phyloP scores from a whole-genome alignment of 2,888 invertebrate species.

The Hemistola chrysoprasaria region DNA sequence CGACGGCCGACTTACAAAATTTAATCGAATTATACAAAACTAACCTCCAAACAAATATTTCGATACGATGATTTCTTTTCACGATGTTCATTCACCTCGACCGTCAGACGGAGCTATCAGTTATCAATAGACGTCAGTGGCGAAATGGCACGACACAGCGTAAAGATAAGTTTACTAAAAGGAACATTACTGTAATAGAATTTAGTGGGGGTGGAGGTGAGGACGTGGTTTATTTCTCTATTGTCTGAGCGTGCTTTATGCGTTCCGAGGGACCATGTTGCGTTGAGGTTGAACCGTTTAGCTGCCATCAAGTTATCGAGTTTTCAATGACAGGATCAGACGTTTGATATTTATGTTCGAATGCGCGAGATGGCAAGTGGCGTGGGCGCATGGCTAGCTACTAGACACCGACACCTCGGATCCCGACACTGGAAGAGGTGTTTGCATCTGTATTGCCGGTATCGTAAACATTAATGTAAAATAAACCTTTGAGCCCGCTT shows the following conservation, averaged over 20 bases:
- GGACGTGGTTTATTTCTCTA: conserved; percentile 70
- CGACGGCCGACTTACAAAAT: conserved; percentile 61
- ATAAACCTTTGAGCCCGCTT: conserved; percentile 4
- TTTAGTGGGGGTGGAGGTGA: conserved; percentile 57
- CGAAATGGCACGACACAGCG: conserved; percentile 36
- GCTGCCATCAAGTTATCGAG: conserved; percentile 52
- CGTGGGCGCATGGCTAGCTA: conserved; percentile 49
- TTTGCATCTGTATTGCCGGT: conserved; percentile 35
- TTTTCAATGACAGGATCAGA: conserved; percentile 47
- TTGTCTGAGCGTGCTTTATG: conserved; percentile 63
- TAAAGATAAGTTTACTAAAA: conserved; percentile 42
- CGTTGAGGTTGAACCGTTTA: conserved; percentile 42
- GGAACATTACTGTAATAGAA: conserved; percentile 42
- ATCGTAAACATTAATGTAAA: conserved; percentile 39
- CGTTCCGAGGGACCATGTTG: conserved; percentile 28
- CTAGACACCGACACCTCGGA: conserved; percentile 34
- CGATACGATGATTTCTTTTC: conserved; percentile 40
- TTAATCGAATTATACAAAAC: conserved; percentile 63
- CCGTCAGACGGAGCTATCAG: conserved; percentile 9
- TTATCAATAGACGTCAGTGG: conserved; percentile 37
- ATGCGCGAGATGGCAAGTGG: conserved; percentile 41
- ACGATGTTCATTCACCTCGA: conserved; percentile 42
- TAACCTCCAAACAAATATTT: conserved; percentile 50
- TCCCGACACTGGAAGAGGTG: conserved; percentile 25
- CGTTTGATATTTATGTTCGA: conserved; percentile 52